These are phyloP conservation scores for Cheilosia variabilis DNA, from an alignment of 2,888 invertebrate species.

Conservation along the genomic window DNA sequence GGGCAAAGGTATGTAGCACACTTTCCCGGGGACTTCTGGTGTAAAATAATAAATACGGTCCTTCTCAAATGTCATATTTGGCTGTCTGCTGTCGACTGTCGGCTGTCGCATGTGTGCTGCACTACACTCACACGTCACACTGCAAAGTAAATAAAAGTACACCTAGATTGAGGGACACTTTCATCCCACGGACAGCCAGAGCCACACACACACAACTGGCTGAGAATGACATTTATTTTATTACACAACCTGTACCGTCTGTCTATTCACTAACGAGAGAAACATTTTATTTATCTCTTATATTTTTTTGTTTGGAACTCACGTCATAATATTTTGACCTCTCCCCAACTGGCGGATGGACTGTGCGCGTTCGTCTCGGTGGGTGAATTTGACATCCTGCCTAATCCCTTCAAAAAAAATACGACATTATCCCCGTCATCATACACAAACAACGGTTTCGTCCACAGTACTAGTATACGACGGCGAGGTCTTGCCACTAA, in stretches of 20 bases:
- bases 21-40: neutral
- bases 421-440: conserved; percentile 27
- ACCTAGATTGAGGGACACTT: conserved; percentile 36
- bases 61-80: conserved; percentile 76
- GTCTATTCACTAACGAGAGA: conserved; percentile 64
- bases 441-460: conserved; percentile 28
- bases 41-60: conserved; percentile 55
- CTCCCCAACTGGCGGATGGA: conserved; percentile 45
- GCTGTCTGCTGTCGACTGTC: conserved; percentile 4
- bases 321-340: conserved; percentile 69
- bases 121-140: conserved; percentile 7
- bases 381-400: conserved; percentile 61
- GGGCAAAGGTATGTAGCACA: conserved; percentile 85
- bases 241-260: conserved; percentile 65
- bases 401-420: conserved; percentile 54
- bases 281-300: conserved; percentile 62
- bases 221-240: conserved; percentile 67
- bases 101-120: conserved; percentile 19
- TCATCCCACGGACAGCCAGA: conserved; percentile 13
- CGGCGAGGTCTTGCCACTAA: conserved; percentile 92
- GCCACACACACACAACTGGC: conserved; percentile 17
- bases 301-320: conserved; percentile 14
- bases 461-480: conserved; percentile 92
- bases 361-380: conserved; percentile 42
- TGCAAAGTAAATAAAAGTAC: conserved; percentile 37